Conservation (phyloP, 2,888 invertebrate genomes). For the Drosophila tanythrix region DNA sequence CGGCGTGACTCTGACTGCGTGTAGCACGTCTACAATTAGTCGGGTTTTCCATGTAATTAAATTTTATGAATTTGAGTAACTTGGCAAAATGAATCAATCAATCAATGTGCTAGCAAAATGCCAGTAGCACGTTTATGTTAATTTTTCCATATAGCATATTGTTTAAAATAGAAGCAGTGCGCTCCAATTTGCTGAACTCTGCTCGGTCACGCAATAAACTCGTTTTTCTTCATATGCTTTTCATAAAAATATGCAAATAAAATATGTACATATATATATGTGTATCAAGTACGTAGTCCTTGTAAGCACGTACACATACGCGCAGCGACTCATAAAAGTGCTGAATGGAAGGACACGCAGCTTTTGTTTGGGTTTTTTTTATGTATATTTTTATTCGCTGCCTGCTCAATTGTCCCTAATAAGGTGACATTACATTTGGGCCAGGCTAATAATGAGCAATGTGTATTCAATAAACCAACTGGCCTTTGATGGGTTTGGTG, state of each 20-base stretch:
- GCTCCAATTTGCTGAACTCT: slow-evolving; percentile 61
- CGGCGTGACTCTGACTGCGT: not conserved
- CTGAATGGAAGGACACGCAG: slow-evolving; percentile 29
- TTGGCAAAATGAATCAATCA: slow-evolving; percentile 36
- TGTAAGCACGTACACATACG: slow-evolving; percentile 6
- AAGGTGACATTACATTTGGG: slow-evolving; percentile 30
- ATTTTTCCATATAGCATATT: slow-evolving; percentile 33
- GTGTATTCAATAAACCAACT: not conserved
- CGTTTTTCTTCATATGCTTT: slow-evolving; percentile 74
- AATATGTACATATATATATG: slow-evolving; percentile 6
- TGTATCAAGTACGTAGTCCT: slow-evolving; percentile 9
- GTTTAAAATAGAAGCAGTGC: slow-evolving; percentile 60
- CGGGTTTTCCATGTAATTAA: slow-evolving; percentile 6
- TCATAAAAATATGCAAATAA: slow-evolving; percentile 63
- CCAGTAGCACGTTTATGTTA: slow-evolving; percentile 27
- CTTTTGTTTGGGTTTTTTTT: not conserved
- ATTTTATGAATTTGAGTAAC: slow-evolving; percentile 1
- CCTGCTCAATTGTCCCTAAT: slow-evolving; percentile 41
- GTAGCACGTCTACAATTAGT: slow-evolving; percentile 11
- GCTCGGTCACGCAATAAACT: slow-evolving; percentile 67
- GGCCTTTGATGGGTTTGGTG: slow-evolving; percentile 2
- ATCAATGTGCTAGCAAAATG: slow-evolving; percentile 34
- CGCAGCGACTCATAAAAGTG: slow-evolving; percentile 10
- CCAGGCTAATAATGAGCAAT: slow-evolving; percentile 24
- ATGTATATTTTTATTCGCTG: not conserved